A percentile compares a stretch with the other conserved stretches of the same genome.
Conservation (phyloP, 2,888 invertebrate species). For the Ernsta delagoae region DNA sequence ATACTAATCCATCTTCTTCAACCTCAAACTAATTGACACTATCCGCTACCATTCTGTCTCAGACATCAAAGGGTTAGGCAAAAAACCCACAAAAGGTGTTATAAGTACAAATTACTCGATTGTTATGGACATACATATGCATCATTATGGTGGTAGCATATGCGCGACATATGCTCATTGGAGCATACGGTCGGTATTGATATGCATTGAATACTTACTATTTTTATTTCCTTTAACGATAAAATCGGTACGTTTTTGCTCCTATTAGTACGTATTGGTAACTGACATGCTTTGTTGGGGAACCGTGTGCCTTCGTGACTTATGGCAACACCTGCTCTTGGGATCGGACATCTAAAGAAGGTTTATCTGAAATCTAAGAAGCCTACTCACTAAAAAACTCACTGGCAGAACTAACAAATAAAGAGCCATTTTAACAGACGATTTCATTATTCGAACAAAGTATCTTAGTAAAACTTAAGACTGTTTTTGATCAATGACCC, state of each 20-base stretch:
- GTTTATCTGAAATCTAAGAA: neutral
- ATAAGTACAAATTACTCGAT: conserved; percentile 67
- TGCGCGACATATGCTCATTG: conserved; percentile 74
- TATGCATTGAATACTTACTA: conserved; percentile 56
- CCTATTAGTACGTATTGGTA: conserved; percentile 49
- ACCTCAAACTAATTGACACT: conserved; percentile 66
- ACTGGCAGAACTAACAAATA: neutral
- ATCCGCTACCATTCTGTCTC: conserved; percentile 64
- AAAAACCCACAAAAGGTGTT: conserved; percentile 67
- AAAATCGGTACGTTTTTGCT: conserved; percentile 62
- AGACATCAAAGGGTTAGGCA: conserved; percentile 62
- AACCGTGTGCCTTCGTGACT: conserved; percentile 15
- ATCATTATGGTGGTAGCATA: conserved; percentile 60
- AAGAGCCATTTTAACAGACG: too few species aligned
- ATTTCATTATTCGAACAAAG: too few species aligned
- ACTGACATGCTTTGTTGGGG: conserved; percentile 39
- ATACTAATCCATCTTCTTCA: conserved; percentile 54
- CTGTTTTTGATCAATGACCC: too few species aligned
- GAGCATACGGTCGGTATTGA: conserved; percentile 68
- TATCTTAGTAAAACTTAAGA: too few species aligned
- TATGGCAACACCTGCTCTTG: conserved; percentile 21
- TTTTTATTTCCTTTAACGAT: conserved; percentile 55
- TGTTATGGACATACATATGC: conserved; percentile 67
- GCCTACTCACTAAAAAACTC: neutral
- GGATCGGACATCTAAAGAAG: neutral